phyloP scores from a whole-genome alignment of 1,140 invertebrate species.

The Drosophila pseudoananassae region DNA sequence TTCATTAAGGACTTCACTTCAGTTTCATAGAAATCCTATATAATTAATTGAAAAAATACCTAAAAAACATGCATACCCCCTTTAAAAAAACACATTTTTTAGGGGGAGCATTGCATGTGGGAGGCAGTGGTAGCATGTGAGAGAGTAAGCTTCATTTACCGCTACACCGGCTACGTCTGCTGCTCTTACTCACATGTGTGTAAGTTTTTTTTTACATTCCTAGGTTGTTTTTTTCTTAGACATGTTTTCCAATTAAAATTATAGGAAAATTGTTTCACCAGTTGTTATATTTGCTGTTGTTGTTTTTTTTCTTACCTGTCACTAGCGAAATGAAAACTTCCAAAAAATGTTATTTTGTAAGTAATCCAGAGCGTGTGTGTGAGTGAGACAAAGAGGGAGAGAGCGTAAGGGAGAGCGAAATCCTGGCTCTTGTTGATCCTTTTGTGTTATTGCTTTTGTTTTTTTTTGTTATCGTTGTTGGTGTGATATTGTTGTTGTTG shows the following conservation, averaged over 20 bases:
- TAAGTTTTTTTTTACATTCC: slow-evolving; percentile 11
- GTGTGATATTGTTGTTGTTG: slow-evolving; percentile 18
- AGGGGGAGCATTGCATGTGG: too few species aligned
- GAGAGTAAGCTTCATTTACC: slow-evolving; percentile 22
- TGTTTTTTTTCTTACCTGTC: slow-evolving; percentile 38
- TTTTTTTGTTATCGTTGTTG: slow-evolving; percentile 23
- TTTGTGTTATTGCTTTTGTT: slow-evolving; percentile 4
- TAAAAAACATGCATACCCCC: too few species aligned
- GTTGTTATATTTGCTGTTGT: slow-evolving; percentile 15
- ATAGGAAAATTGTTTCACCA: slow-evolving; percentile 39
- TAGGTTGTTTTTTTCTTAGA: neutral
- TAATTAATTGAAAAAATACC: too few species aligned
- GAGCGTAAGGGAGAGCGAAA: slow-evolving; percentile 14
- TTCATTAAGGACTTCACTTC: too few species aligned
- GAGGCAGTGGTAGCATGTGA: neutral
- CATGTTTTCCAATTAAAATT: slow-evolving; percentile 40
- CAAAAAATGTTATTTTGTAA: neutral
- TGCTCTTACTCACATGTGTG: slow-evolving; percentile 10
- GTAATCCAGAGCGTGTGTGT: slow-evolving; percentile 9
- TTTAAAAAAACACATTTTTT: too few species aligned
- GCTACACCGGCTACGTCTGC: slow-evolving; percentile 14
- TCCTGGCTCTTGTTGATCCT: slow-evolving; percentile 17
- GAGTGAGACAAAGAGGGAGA: slow-evolving; percentile 3
- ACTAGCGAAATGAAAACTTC: slow-evolving; percentile 27
- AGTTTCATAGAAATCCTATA: too few species aligned